Base-by-base conservation (phyloP, 1,140 invertebrate species). In the Cydia strobilella region DNA sequence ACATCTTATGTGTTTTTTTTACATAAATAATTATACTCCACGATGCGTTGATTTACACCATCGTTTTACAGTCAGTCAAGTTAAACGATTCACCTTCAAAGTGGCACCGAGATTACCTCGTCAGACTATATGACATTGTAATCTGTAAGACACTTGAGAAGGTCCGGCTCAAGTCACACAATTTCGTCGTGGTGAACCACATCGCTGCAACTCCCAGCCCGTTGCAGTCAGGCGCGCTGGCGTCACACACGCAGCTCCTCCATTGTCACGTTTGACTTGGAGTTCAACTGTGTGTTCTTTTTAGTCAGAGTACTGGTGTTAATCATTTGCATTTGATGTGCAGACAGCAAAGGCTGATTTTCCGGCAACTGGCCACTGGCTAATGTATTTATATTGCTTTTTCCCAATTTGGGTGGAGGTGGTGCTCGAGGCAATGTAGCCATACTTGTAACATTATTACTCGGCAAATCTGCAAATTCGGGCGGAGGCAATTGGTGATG, bases 221-320 rank as follows among this genome's bases (percentile, higher is more conserved):
- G 92, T 79, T 93, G 92, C 89, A 93, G 92, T 93, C 93, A 93
- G 84, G 90, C 90, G 73, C 92, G 91, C 93, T 95, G 94, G 90
- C 95, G 96, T 96, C 96, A 97, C 95, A 97, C 96, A 74, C 96
- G 91, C 89, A 96, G 86, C 92, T 97, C 96, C 89, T 97, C 96
- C 96, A 96, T 96, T 51, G 94, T 95, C 84, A 94, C 94, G 87
- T 91, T 95, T 78, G 94, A 94, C 88, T 94, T 95, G 51, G 93
- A 93, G 90, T 94, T 95, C 88, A 93, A 75, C 82, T 94, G 94
- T 18, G 93, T 95, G 78, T 95, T 96, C 86, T 96, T 96, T 86
- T 95, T 95, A 15, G 95, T 95, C 71, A 95, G 78, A 1, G 95
- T 95, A 59, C 93, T 95, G 10, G 94, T 95, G 81, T 95, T 95